Base-by-base conservation (phyloP, 1,140 invertebrate genomes). In the Bombus affinis region DNA sequence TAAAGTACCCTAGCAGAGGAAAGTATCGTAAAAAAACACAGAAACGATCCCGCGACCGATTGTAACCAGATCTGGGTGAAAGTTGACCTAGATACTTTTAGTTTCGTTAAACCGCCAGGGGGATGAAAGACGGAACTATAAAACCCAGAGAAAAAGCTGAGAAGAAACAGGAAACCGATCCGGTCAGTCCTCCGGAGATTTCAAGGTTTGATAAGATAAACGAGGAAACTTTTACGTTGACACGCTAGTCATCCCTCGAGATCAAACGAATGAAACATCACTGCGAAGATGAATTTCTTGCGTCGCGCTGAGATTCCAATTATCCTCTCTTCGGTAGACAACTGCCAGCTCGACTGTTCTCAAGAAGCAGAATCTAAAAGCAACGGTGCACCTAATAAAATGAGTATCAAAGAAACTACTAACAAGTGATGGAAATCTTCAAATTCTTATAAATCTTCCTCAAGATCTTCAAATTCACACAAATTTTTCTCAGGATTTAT, bases 141-240 rank as follows among this genome's bases (percentile, higher is more conserved):
- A 89, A 86, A 86, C 22, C 32, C 35, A 39, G 10, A 22, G 35
- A 62, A 9, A 44, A 75, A 81, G 76, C 6, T 28, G 10, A 15
- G 62, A 83, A 89, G 81, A 89, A 89, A 86, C 74, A 80, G 77
- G 72, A 81, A 78, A 83, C 66, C 74, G 76, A 86, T 86, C 62
- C 18, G 47, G 44, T 44, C 57, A 5, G 1, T 44, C 22, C 89
- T 47, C 79, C 65, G 39, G 88, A 74, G 88, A 89, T 82, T 89
- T 87, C 68, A 73, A 39, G 25, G 66, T 25, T 73, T 44, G 85
- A 90, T 87, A 89, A 74, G 59, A 82, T 72, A 79, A 87, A 87
- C 81, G 81, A 90, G 78, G 88, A 89, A 89, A 90, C 44, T 90
- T 83, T 59, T 42, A 65, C 72, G 37, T 73, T 35, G 85, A 85